phyloP scores from a whole-genome alignment of 2,113 vertebrate genomes.

The Calypte anna region DNA sequence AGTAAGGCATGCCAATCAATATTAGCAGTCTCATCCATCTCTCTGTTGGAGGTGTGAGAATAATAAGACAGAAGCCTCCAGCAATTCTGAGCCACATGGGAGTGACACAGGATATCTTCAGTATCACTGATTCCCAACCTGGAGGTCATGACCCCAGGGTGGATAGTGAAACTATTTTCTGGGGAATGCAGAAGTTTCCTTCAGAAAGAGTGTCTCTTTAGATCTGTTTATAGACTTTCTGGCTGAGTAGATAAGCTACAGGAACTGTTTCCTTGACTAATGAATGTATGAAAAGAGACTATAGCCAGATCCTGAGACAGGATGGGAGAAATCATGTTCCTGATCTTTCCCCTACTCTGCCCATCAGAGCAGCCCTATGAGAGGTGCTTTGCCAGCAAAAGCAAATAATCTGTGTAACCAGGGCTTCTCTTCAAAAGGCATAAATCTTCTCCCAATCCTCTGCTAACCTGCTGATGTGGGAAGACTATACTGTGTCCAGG shows the following conservation, averaged over 20 bases:
- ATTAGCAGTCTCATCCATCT: background rate
- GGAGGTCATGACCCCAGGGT: constrained; percentile 5
- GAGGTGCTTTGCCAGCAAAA: background rate
- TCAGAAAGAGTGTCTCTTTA: constrained; percentile 10
- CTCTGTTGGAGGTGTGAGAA: constrained; percentile 10
- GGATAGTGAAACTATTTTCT: constrained; percentile 35
- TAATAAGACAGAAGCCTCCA: constrained; percentile 47
- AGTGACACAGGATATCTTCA: constrained; percentile 51
- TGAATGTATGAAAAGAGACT: background rate
- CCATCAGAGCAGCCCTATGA: background rate
- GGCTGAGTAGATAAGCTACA: constrained; percentile 44
- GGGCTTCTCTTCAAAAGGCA: background rate
- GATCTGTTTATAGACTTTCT: constrained; percentile 60
- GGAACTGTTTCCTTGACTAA: constrained; percentile 17
- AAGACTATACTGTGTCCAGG: background rate
- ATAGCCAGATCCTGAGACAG: background rate
- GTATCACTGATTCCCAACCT: background rate
- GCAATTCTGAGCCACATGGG: constrained; percentile 1
- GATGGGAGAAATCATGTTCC: background rate
- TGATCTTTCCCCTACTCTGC: background rate
- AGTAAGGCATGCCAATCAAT: background rate
- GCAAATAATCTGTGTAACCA: background rate
- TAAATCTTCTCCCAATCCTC: background rate
- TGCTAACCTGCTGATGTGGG: accelerated
- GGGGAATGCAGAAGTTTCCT: constrained; percentile 1